A percentile compares a stretch with the other conserved stretches of the same genome.
phyloP scores from a whole-genome alignment of 2,888 invertebrate species.

The Diloba caeruleocephala region DNA sequence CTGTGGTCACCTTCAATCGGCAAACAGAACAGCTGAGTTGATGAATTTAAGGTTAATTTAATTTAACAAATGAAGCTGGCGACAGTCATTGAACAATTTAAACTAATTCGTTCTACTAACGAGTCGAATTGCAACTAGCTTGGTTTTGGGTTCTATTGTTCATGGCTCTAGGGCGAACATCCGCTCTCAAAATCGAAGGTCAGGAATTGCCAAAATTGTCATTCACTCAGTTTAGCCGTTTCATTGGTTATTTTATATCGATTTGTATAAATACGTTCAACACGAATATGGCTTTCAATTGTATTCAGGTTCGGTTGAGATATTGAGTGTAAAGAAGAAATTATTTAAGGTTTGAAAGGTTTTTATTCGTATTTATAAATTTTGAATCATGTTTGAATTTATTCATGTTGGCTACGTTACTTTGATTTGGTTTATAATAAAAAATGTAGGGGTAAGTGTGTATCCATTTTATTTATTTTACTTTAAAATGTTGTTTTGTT shows the following conservation, averaged over 20 bases:
- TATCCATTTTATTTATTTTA: too few species aligned
- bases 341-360: not conserved
- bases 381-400: too few species aligned
- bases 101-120: slow-evolving; percentile 28
- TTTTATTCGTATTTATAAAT: too few species aligned
- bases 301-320: slow-evolving; percentile 5
- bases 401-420: slow-evolving; percentile 28
- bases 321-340: not conserved
- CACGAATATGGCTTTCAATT: slow-evolving; percentile 8
- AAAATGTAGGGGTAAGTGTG: slow-evolving; percentile 53
- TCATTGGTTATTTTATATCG: slow-evolving; percentile 34
- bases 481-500: too few species aligned
- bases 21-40: too few species aligned
- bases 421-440: slow-evolving; percentile 34
- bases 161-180: slow-evolving; percentile 29
- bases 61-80: slow-evolving; percentile 5
- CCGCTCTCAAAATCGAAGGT: slow-evolving; percentile 52
- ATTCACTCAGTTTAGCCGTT: slow-evolving; percentile 41
- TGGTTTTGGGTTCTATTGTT: slow-evolving; percentile 36
- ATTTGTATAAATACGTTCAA: slow-evolving; percentile 44
- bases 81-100: slow-evolving; percentile 10
- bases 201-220: slow-evolving; percentile 20
- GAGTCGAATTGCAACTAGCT: slow-evolving; percentile 22
- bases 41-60: too few species aligned
- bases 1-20: too few species aligned